Evolutionary conservation across 1,140 invertebrate species (phyloP).

Genomic region (Teleogryllus occipitalis): DNA sequence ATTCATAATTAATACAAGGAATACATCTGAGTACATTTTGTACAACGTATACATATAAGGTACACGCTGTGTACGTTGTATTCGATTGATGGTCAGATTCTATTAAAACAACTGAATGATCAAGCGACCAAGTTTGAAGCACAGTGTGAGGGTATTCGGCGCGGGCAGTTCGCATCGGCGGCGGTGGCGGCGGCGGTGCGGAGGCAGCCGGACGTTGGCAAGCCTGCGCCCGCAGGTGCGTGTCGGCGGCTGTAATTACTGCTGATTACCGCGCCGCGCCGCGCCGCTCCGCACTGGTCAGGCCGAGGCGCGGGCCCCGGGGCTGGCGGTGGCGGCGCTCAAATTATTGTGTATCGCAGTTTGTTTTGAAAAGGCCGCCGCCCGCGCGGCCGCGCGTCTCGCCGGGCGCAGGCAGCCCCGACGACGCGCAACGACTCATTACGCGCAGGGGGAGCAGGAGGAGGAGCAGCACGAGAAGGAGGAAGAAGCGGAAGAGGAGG

Average conservation of each 20-base stretch:
- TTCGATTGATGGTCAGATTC: too few species aligned
- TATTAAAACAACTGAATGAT: neutral
- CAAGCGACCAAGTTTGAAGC: neutral
- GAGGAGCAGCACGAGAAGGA: too few species aligned
- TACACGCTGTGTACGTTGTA: too few species aligned
- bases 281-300: too few species aligned
- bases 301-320: too few species aligned
- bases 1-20: too few species aligned
- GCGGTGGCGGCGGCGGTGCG: neutral
- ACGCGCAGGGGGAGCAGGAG: too few species aligned
- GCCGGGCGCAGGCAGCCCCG: too few species aligned
- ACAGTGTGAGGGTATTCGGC: neutral
- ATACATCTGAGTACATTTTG: too few species aligned
- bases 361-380: conserved; percentile 3
- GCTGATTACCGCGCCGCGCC: neutral
- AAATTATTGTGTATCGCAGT: conserved; percentile 5
- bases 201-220: neutral
- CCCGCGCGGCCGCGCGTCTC: neutral
- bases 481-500: too few species aligned
- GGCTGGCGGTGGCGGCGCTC: neutral
- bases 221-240: neutral
- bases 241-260: neutral
- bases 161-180: neutral
- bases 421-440: neutral
- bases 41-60: too few species aligned